These are phyloP conservation scores for Monopis laevigella DNA, from an alignment of 2,888 invertebrate species.

Conservation along the genomic window DNA sequence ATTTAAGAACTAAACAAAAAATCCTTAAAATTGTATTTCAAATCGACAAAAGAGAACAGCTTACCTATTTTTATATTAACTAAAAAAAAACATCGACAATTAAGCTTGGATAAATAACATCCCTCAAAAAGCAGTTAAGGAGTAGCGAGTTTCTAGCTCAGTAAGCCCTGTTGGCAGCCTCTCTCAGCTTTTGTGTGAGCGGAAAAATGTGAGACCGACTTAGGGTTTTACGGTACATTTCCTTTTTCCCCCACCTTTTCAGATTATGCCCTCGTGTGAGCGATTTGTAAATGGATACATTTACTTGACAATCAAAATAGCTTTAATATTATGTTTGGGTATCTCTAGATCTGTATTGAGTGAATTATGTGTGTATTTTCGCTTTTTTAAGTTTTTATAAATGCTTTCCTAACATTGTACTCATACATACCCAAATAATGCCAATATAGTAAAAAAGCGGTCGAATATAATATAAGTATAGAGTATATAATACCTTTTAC, in stretches of 20 bases:
- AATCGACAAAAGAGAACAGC: too few relatives aligned
- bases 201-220: constrained; percentile 42
- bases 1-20: too few relatives aligned
- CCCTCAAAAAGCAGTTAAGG: constrained; percentile 3
- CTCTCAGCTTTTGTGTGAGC: constrained; percentile 13
- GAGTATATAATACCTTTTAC: too few relatives aligned
- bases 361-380: constrained; percentile 13
- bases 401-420: too few relatives aligned
- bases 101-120: background rate
- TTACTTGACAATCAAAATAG: constrained; percentile 6
- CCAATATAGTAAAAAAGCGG: too few relatives aligned
- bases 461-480: too few relatives aligned
- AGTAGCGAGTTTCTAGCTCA: constrained; percentile 11
- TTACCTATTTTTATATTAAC: background rate
- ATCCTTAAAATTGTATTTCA: too few relatives aligned
- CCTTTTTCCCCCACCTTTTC: constrained; percentile 23
- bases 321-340: constrained; percentile 5
- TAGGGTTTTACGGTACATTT: constrained; percentile 58
- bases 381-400: constrained; percentile 12
- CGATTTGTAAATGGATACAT: constrained; percentile 48
- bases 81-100: background rate
- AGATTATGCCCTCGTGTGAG: constrained; percentile 40
- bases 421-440: too few relatives aligned
- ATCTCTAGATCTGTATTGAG: too few relatives aligned
- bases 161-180: constrained; percentile 8